Base-by-base conservation (phyloP, 2,888 invertebrate genomes). In the Drosophila parthenogenetica region DNA sequence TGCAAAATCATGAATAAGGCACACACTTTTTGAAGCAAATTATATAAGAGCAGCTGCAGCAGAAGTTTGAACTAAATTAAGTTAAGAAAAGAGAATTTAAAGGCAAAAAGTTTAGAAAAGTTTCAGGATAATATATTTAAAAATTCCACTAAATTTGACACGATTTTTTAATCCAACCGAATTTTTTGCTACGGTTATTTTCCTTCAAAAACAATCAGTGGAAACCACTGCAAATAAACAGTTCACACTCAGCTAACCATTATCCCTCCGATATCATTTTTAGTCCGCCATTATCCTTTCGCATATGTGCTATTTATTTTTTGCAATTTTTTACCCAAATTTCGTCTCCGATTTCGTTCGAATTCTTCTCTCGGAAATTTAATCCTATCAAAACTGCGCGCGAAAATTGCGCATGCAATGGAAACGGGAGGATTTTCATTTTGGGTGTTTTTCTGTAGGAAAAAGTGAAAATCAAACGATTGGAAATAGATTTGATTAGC, bases 401-500 rank as follows among this genome's bases (percentile, higher is more conserved):
- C 69, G 60, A 68, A 73, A 78, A 55, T 79, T 79, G 63, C 62
- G 74, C 63, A 64, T 81, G 77, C 67, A 71, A 81, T 32, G 19
- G 69, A 86, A 69, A 61, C 58, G 70, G 29, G 39, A 57, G 42
- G 29, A 5, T 57, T 29, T 29, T 42, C 29, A 29, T 74, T 73
- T 71, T 42, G 40, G 79, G 59, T 43, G 49, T 46, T 79, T 78
- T 78, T 70, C 48, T 53, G 66, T 54, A 73, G 55, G 39, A 62
- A 55, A 55, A 50, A 14, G 35, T 40, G 48, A 87, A 91, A 92
- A 90, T 89, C 89, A 90, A 91, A 87, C 89, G 90, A 89, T 90
- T 89, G 89, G 89, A 90, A 92, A 92, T 86, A 90, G 89, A 92
- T 92, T 91, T 89, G 91, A 92, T 92, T 91, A 92, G 82, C 73